These are phyloP conservation scores for Nomada flava DNA, from an alignment of 2,888 invertebrate genomes.

Conservation along the genomic window DNA sequence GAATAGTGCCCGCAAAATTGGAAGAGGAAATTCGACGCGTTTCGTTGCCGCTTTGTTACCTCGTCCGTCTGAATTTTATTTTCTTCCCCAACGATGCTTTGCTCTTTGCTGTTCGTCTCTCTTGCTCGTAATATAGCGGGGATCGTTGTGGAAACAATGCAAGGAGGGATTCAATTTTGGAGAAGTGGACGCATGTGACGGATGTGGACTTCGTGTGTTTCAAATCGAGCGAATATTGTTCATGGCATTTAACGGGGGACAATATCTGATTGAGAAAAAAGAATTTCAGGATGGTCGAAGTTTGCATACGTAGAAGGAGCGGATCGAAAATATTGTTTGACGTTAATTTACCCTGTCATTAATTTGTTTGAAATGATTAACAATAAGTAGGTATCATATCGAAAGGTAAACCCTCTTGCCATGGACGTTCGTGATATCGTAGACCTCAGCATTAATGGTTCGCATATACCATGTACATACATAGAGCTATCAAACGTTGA, in stretches of 20 bases:
- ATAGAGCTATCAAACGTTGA: slow-evolving; percentile 6
- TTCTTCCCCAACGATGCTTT: slow-evolving; percentile 17
- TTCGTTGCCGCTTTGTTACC: slow-evolving; percentile 72
- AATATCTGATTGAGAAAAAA: too few species aligned
- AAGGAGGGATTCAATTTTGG: slow-evolving; percentile 11
- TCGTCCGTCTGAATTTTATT: slow-evolving; percentile 61
- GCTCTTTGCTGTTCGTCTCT: slow-evolving; percentile 31
- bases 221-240: too few species aligned
- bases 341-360: too few species aligned
- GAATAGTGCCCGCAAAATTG: slow-evolving; percentile 79
- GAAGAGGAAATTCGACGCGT: slow-evolving; percentile 79
- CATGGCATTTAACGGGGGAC: too few species aligned
- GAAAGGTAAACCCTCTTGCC: neutral
- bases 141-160: slow-evolving; percentile 34
- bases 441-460: neutral
- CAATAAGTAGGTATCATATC: too few species aligned
- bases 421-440: neutral
- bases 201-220: too few species aligned
- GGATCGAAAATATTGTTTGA: too few species aligned
- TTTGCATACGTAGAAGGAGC: too few species aligned
- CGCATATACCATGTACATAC: neutral
- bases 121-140: slow-evolving; percentile 29
- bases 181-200: too few species aligned
- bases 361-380: too few species aligned
- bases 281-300: too few species aligned